Evolutionary conservation across 35 echinoderm and acorn worm species (phyloP).

Genomic region (Acanthaster planci): DNA sequence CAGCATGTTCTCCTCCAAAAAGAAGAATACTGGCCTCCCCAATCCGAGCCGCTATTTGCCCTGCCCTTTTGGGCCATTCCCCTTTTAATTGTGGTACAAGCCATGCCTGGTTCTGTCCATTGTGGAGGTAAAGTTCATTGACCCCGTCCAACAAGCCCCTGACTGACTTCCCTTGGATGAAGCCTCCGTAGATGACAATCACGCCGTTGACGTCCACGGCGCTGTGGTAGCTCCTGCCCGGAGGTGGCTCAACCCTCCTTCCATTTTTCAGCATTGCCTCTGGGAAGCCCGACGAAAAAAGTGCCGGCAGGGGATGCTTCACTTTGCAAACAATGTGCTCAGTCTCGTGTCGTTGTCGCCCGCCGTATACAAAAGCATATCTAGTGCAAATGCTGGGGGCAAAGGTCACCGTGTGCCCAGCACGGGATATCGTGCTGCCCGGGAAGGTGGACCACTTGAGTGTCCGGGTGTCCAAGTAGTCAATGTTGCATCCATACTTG

Average conservation of each 20-base stretch:
- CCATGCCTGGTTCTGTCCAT: slow-evolving; percentile 31
- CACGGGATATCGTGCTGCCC: slow-evolving; percentile 55
- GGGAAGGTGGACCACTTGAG: slow-evolving; percentile 46
- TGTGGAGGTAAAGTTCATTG: slow-evolving; percentile 44
- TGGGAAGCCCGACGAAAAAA: slow-evolving; percentile 30
- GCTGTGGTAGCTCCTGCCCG: slow-evolving; percentile 49
- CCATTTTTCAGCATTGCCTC: slow-evolving; percentile 1
- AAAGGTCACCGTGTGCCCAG: slow-evolving; percentile 47
- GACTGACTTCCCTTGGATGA: slow-evolving; percentile 64
- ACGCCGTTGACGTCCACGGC: slow-evolving; percentile 27
- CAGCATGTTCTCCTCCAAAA: slow-evolving; percentile 61
- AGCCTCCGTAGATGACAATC: slow-evolving; percentile 49
- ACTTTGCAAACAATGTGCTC: slow-evolving; percentile 57
- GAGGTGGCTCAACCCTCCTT: slow-evolving; percentile 38
- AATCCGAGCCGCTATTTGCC: slow-evolving; percentile 48
- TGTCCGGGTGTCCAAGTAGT: slow-evolving; percentile 43
- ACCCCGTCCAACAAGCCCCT: slow-evolving; percentile 51
- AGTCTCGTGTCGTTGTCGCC: slow-evolving; percentile 40
- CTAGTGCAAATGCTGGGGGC: slow-evolving; percentile 22
- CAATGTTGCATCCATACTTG: slow-evolving; percentile 62
- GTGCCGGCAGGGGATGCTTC: background rate
- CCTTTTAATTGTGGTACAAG: slow-evolving; percentile 39
- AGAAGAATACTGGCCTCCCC: slow-evolving; percentile 33
- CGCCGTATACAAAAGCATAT: slow-evolving; percentile 50
- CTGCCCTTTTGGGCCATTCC: slow-evolving; percentile 55